Base-by-base conservation (phyloP, 2,888 invertebrate genomes). In the Epicampocera succincta region DNA sequence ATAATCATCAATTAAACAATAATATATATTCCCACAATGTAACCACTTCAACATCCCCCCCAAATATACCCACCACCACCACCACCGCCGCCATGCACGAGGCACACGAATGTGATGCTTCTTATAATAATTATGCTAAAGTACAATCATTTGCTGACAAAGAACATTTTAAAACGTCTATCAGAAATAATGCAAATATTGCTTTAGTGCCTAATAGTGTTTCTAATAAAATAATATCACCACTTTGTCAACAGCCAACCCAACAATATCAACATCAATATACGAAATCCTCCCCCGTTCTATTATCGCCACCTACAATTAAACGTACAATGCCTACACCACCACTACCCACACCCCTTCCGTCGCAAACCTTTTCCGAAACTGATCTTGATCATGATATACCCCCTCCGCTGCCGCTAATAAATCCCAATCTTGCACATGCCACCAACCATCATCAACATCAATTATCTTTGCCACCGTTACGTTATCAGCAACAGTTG, bases 51-150 rank as follows among this genome's bases (percentile, higher is more conserved):
- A 60, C 83, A 76, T 85, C 87, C 85, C 68, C 85, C 84, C 78
- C 85, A 83, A 61, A 78, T 75, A 80, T 85, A 72, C 77, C 81
- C 83, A 79, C 85, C 66, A n/a, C n/a, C n/a, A n/a, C 85, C 84
- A 78, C 85, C 83, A 60, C 76, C 71, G 80, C 85, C 69, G 66
- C 81, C 84, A 80, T 84, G 84, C 86, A 86, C 80, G 84, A 86
- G 83, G 87, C 87, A 68, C 69, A 66, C 63, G 86, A 87, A 68
- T 87, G 86, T 83, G 87, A 88, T 84, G 80, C 81, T 69, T 87
- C 86, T 80, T 89, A 86, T 83, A 87, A 89, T 83, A 86, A 87
- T 77, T 89, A 88, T 85, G 85, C 86, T 84, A 89, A 89, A 80
- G 78, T 88, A 78, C 85, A 86, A 77, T 85, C 86, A 46, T 74